These are phyloP conservation scores for Agrochola lota DNA, from an alignment of 2,888 invertebrate genomes.

Conservation along the genomic window DNA sequence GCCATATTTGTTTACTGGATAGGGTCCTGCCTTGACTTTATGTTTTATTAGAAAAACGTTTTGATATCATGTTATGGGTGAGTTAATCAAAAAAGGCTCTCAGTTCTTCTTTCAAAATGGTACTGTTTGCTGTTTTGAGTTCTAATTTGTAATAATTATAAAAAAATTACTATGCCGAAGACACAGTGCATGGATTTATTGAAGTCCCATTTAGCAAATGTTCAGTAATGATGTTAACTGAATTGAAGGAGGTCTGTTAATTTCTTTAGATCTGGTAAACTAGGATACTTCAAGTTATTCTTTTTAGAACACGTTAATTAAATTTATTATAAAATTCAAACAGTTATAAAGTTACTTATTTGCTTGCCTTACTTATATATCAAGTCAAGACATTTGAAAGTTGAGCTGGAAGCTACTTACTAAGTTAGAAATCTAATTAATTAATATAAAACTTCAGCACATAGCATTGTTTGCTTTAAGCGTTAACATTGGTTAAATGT, in stretches of 20 bases:
- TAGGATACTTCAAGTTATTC: too few relatives aligned
- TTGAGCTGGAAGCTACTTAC: background rate
- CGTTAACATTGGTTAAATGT: conserved; percentile 31
- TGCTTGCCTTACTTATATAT: conserved; percentile 16
- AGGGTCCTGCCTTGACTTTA: background rate
- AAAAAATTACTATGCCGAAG: background rate
- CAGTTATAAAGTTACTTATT: background rate
- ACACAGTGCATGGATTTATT: background rate
- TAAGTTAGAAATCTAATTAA: conserved; percentile 5
- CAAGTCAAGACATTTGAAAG: background rate
- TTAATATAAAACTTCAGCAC: background rate
- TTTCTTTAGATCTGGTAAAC: background rate
- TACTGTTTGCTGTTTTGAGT: background rate
- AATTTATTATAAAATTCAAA: background rate
- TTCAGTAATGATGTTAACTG: background rate
- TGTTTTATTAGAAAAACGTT: background rate
- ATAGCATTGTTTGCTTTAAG: background rate
- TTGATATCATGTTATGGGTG: background rate
- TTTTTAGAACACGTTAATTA: background rate
- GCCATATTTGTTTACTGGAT: conserved; percentile 34
- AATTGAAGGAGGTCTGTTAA: background rate
- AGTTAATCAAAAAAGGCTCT: conserved; percentile 36
- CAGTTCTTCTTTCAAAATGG: conserved; percentile 7
- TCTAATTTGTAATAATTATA: background rate
- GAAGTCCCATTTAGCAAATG: conserved; percentile 36